Base-by-base conservation (phyloP, 2,888 invertebrate genomes). In the Onchidella celtica region DNA sequence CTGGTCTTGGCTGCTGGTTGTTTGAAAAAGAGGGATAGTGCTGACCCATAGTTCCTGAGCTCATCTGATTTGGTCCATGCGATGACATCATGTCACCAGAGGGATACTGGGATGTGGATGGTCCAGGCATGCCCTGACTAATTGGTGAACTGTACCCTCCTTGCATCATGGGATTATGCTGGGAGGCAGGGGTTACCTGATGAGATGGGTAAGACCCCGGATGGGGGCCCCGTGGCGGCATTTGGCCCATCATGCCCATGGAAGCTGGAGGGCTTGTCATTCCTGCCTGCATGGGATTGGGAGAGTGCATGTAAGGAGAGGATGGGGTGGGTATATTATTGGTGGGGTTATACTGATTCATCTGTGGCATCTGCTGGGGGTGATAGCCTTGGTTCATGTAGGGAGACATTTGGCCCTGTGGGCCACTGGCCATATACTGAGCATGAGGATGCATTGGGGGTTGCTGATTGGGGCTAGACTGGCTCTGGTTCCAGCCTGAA, bases 401-500 rank as follows among this genome's bases (percentile, higher is more conserved):
- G 55, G 84, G 86, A 47, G 81, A 78, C 81, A 80, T 83, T 40
- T 82, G 85, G 73, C 80, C 68, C 65, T 85, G 86, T 4, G 77
- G 81, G 1, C 73, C 80, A 57, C 84, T 86, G 11, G 81, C 40
- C 84, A 87, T 81, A 63, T 81, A 84, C 81, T 85, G 85, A 59
- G 83, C 73, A 57, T 85, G 86, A 55, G 79, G 77, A 34, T 75
- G 70, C 40, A 82, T 78, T 29, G 84, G 85, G 57, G 61, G 75
- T 36, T 72, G 82, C 47, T 75, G 78, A 29, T 83, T 83, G 21
- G 85, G 87, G 79, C 86, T 87, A 59, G 84, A 83, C 73, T 87
- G 88, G 36, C 78, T 73, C 57, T 81, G 83, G 79, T 86, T 87
- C 89, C 89, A 89, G 24, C 82, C 83, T 34, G 83, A 76, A 75